Evolutionary conservation across 2,113 vertebrate species (phyloP).

Genomic region (Numida meleagris): DNA sequence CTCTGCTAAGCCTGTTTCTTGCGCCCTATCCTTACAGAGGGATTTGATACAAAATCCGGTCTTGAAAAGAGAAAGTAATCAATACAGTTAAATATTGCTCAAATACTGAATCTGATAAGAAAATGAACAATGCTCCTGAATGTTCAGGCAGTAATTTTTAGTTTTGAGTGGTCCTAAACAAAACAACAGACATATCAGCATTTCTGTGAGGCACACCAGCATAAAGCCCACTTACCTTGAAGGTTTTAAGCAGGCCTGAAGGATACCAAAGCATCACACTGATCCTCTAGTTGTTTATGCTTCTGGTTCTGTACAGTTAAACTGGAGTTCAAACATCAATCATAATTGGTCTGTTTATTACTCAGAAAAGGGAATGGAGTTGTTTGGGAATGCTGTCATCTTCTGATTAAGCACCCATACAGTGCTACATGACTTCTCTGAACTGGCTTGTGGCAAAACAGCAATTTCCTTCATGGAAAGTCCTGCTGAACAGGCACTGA

Average conservation of each 20-base stretch:
- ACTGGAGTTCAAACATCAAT: background rate
- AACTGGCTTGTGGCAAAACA: background rate
- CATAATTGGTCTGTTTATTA: background rate
- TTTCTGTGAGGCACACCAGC: background rate
- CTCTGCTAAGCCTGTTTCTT: slow-evolving; percentile 18
- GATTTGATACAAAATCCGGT: background rate
- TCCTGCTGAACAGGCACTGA: background rate
- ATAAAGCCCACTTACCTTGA: background rate
- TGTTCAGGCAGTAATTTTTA: background rate
- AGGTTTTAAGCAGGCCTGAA: background rate
- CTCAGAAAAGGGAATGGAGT: background rate
- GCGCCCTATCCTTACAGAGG: background rate
- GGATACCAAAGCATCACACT: background rate
- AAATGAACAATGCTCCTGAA: background rate
- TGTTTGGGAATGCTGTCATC: background rate
- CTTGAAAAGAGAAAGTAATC: background rate
- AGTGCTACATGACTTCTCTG: background rate
- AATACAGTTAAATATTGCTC: background rate
- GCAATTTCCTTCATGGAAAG: background rate
- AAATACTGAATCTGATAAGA: background rate
- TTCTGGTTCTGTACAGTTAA: background rate
- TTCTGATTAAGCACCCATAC: background rate
- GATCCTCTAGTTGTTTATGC: background rate
- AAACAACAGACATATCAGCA: background rate
- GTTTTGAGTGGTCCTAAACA: background rate